phyloP scores from a whole-genome alignment of 64 coral and sea anemone species.

The Anthopleura sola region DNA sequence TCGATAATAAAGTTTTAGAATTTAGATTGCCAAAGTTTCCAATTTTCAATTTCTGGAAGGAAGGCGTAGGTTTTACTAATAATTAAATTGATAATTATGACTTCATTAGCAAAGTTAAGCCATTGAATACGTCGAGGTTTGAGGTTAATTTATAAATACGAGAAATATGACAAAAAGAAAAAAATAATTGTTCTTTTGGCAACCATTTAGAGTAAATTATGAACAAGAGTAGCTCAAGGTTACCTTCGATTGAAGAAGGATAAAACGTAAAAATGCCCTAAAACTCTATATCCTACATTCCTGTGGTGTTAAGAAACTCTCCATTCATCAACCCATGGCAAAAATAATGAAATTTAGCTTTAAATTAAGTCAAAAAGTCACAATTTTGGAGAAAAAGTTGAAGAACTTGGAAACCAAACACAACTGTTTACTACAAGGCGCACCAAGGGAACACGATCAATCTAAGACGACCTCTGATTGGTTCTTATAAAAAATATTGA shows the following conservation, averaged over 20 bases:
- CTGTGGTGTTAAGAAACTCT: background rate
- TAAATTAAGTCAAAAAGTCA: background rate
- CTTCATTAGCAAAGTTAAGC: too few relatives aligned
- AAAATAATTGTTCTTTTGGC: too few relatives aligned
- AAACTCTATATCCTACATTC: background rate
- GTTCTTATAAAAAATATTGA: background rate
- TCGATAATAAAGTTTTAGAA: too few relatives aligned
- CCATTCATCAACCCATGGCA: background rate
- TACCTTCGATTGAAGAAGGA: background rate
- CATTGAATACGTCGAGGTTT: too few relatives aligned
- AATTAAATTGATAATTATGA: too few relatives aligned
- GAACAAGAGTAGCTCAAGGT: background rate
- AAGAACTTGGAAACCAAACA: background rate
- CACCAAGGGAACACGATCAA: constrained; percentile 9
- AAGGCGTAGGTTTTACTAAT: too few relatives aligned
- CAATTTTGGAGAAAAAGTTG: background rate
- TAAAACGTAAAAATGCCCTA: background rate
- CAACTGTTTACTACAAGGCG: constrained; percentile 22
- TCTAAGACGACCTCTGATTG: constrained; percentile 12
- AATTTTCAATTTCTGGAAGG: too few relatives aligned
- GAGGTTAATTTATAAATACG: too few relatives aligned
- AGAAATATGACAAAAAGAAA: too few relatives aligned
- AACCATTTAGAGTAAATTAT: too few relatives aligned
- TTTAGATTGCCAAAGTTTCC: too few relatives aligned
- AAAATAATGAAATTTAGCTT: background rate